These are phyloP conservation scores for Eilema sororculum DNA, from an alignment of 2,888 invertebrate species.

Conservation along the genomic window DNA sequence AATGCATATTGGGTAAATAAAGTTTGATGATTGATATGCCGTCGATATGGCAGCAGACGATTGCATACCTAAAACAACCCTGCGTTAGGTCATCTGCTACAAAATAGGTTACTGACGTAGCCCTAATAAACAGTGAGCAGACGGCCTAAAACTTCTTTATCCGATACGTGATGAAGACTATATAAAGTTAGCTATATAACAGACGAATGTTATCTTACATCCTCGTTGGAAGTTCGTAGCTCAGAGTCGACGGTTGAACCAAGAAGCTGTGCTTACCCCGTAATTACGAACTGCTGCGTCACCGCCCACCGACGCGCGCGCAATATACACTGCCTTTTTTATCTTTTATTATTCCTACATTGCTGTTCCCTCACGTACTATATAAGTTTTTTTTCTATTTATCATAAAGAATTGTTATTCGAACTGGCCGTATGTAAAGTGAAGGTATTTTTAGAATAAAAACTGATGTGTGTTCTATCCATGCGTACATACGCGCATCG, in stretches of 20 bases:
- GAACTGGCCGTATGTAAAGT: slow-evolving; percentile 36
- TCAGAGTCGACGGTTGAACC: slow-evolving; percentile 33
- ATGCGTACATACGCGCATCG: background rate
- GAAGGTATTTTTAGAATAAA: background rate
- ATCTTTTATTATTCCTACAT: slow-evolving; percentile 48
- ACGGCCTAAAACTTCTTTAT: background rate
- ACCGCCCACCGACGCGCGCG: slow-evolving; percentile 70
- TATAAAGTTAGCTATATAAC: background rate
- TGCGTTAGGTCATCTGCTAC: no score
- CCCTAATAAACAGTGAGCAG: background rate
- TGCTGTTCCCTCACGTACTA: slow-evolving; percentile 46
- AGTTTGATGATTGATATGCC: no score
- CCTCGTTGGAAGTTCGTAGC: slow-evolving; percentile 19
- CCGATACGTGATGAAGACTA: background rate
- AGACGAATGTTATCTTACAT: slow-evolving; percentile 16
- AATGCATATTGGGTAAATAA: no score
- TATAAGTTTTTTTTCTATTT: slow-evolving; percentile 12
- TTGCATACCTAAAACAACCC: no score
- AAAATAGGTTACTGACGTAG: background rate
- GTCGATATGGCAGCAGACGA: no score
- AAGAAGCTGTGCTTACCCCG: slow-evolving; percentile 63
- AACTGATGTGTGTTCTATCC: background rate
- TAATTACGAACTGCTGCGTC: slow-evolving; percentile 77
- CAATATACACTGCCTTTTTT: slow-evolving; percentile 22
- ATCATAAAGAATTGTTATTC: slow-evolving; percentile 16